Percentiles rank a stretch among this genome's conserved stretches.
Evolutionary conservation across 2,888 invertebrate genomes (phyloP).

Genomic region (Eurois occulta): DNA sequence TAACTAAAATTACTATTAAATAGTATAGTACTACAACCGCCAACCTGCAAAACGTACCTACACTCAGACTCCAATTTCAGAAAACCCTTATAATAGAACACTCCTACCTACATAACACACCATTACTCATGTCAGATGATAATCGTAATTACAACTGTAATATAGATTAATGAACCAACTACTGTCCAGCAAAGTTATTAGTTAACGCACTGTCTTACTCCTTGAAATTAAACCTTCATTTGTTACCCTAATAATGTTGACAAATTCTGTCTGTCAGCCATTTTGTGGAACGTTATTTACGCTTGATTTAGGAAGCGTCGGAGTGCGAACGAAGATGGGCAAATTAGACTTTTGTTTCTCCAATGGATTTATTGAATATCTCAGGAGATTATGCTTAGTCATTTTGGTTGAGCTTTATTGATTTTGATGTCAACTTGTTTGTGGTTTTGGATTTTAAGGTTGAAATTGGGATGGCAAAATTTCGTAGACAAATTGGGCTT

Average conservation of each 20-base stretch:
- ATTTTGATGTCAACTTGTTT: constrained; percentile 10
- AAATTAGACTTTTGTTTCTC: constrained; percentile 54
- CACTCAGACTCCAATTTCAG: background rate
- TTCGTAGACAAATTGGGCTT: background rate
- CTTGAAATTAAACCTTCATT: constrained; percentile 52
- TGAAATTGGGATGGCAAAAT: background rate
- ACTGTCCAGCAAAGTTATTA: constrained; percentile 55
- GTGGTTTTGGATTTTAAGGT: background rate
- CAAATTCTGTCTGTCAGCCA: constrained; percentile 57
- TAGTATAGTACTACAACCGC: background rate
- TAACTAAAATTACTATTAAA: background rate
- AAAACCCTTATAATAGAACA: constrained; percentile 26
- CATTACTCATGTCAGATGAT: constrained; percentile 61
- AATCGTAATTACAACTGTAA: constrained; percentile 62
- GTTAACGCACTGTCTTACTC: constrained; percentile 40
- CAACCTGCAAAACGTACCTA: background rate
- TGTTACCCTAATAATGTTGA: constrained; percentile 58
- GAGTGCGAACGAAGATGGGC: constrained; percentile 42
- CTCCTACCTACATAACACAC: constrained; percentile 18
- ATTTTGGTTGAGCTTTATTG: constrained; percentile 28
- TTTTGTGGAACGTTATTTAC: constrained; percentile 58
- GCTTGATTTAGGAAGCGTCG: constrained; percentile 48
- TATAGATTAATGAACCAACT: constrained; percentile 59
- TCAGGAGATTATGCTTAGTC: constrained; percentile 41
- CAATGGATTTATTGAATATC: constrained; percentile 53